These are phyloP conservation scores for Lithophane leautieri DNA, from an alignment of 2,888 invertebrate genomes.

Conservation along the genomic window DNA sequence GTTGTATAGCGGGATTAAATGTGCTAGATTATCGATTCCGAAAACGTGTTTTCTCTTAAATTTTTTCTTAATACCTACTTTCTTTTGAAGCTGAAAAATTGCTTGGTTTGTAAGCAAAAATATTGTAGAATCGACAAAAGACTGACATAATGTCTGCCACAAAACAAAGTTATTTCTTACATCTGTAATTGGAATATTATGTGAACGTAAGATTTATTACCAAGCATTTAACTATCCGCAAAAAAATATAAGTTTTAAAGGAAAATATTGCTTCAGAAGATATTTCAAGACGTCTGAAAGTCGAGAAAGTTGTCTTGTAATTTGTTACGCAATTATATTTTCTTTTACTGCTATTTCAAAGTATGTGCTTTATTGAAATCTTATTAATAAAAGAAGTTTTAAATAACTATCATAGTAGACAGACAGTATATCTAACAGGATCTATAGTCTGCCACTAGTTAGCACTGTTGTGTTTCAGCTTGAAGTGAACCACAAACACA, in stretches of 20 bases:
- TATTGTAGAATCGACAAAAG: conserved; percentile 2
- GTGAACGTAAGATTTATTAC: conserved; percentile 11
- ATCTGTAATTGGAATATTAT: conserved; percentile 23
- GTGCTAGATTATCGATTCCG: neutral
- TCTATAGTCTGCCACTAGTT: neutral
- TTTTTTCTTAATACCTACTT: neutral
- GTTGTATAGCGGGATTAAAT: neutral
- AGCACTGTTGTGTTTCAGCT: neutral
- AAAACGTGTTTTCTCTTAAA: neutral
- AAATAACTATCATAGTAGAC: neutral
- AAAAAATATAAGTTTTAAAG: conserved; percentile 16
- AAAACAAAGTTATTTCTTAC: conserved; percentile 6
- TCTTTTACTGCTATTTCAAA: conserved; percentile 5
- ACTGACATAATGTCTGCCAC: neutral
- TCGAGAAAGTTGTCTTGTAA: conserved; percentile 3
- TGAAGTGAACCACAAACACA: neutral
- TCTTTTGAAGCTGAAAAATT: neutral
- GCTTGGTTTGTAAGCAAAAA: neutral
- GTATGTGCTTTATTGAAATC: neutral
- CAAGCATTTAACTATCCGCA: conserved; percentile 1
- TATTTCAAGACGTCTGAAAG: conserved; percentile 6
- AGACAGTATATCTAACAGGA: neutral
- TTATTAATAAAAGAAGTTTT: neutral
- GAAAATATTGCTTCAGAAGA: conserved; percentile 17
- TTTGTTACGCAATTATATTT: conserved; percentile 18